phyloP scores from a whole-genome alignment of 2,113 vertebrate species.

The Nipponia nippon region DNA sequence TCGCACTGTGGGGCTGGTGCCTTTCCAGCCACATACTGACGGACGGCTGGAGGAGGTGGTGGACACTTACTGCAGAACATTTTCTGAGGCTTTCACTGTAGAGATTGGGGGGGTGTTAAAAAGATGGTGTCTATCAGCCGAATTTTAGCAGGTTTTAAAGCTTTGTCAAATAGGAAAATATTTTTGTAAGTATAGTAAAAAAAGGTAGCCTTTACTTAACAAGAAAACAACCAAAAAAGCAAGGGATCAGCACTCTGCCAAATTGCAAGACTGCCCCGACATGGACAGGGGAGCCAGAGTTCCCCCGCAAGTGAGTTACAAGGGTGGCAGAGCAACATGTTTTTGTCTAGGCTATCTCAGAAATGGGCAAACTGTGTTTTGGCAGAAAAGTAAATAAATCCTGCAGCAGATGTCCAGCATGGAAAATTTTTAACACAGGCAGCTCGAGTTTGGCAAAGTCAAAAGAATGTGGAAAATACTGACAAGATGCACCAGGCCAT shows the following conservation, averaged over 20 bases:
- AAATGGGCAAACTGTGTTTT: constrained; percentile 35
- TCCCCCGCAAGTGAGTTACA: background rate
- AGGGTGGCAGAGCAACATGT: background rate
- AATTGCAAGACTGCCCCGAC: background rate
- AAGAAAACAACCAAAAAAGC: background rate
- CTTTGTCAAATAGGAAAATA: background rate
- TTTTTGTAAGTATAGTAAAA: background rate
- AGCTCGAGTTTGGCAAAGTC: constrained; percentile 11
- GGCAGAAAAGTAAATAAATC: constrained; percentile 47
- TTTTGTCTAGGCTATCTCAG: background rate
- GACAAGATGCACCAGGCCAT: background rate
- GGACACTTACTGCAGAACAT: background rate
- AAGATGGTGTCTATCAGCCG: background rate
- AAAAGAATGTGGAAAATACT: constrained; percentile 18
- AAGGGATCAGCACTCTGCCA: background rate
- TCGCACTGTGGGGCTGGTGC: constrained; percentile 13
- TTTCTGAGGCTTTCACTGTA: background rate
- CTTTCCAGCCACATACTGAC: background rate
- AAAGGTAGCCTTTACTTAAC: background rate
- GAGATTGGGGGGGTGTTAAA: background rate
- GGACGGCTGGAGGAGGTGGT: background rate
- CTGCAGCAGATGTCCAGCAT: constrained; percentile 55
- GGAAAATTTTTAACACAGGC: constrained; percentile 39
- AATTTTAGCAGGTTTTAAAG: background rate
- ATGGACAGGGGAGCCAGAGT: background rate